phyloP scores from a whole-genome alignment of 2,888 invertebrate species.

The Pelosia muscerda region DNA sequence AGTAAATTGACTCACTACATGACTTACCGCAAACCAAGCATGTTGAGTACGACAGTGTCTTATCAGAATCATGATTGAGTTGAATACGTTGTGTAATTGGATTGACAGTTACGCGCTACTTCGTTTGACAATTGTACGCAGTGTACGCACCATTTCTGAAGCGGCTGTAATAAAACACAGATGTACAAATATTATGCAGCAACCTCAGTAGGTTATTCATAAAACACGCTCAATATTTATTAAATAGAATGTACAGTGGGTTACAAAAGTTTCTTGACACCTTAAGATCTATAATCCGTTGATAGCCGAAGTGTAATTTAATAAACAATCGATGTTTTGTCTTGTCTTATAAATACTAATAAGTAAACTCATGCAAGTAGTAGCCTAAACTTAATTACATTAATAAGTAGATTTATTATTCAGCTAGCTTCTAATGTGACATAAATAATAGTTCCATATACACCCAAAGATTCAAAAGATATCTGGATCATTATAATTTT shows the following conservation, averaged over 20 bases:
- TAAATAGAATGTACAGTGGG: slow-evolving; percentile 1
- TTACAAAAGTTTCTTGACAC: too few relatives aligned
- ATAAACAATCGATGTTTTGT: too few relatives aligned
- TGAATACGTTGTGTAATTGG: slow-evolving; percentile 11
- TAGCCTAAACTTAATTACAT: too few relatives aligned
- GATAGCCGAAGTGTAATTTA: too few relatives aligned
- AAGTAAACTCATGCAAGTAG: too few relatives aligned
- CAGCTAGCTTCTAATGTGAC: too few relatives aligned
- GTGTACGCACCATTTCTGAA: slow-evolving; percentile 9
- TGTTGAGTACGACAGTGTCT: slow-evolving; percentile 6
- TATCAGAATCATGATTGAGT: slow-evolving; percentile 6
- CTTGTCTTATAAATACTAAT: too few relatives aligned
- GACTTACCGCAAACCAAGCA: not conserved
- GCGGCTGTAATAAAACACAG: not conserved
- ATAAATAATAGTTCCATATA: too few relatives aligned
- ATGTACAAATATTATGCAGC: not conserved
- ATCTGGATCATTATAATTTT: not conserved
- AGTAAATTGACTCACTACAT: not conserved
- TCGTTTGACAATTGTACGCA: slow-evolving; percentile 14
- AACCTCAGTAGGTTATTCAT: not conserved
- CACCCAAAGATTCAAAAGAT: not conserved
- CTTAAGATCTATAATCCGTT: too few relatives aligned
- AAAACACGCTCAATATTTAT: slow-evolving; percentile 7
- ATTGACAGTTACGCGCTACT: slow-evolving; percentile 24
- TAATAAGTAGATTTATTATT: too few relatives aligned